Evolutionary conservation across 2,797 vertebrate genomes (phyloP).

Genomic region (Tenualosa ilisha): DNA sequence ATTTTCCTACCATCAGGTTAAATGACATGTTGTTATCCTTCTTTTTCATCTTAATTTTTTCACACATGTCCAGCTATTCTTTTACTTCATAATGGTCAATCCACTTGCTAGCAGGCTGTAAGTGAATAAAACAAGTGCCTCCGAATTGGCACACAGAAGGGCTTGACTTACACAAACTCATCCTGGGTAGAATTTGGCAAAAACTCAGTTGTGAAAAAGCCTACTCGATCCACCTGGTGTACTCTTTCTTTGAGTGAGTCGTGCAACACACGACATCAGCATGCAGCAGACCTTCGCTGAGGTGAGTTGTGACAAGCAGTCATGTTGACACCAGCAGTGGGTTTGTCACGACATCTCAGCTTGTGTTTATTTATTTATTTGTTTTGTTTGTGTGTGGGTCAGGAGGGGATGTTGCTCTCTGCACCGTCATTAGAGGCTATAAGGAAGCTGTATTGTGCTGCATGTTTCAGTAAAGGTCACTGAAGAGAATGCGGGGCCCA

Average conservation of each 20-base stretch:
- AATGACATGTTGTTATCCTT: constrained; percentile 41
- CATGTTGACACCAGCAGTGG: not conserved
- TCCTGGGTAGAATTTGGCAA: too few species aligned
- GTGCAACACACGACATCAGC: not conserved
- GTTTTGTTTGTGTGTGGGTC: constrained; percentile 14
- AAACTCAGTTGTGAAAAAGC: too few species aligned
- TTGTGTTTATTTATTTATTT: not conserved
- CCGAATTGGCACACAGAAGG: not conserved
- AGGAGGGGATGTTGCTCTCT: not conserved
- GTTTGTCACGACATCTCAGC: not conserved
- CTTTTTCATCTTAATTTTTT: not conserved
- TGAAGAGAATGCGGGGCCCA: not conserved
- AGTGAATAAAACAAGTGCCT: too few species aligned
- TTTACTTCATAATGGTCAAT: too few species aligned
- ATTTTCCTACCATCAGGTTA: constrained; percentile 22
- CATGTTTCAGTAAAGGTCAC: not conserved
- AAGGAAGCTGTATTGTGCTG: constrained; percentile 1
- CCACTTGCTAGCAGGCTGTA: too few species aligned
- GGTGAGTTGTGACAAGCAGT: constrained; percentile 8
- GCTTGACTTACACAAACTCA: too few species aligned
- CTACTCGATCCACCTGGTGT: not conserved
- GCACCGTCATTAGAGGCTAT: constrained; percentile 1
- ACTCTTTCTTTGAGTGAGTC: not conserved
- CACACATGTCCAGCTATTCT: too few species aligned
- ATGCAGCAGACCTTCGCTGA: not conserved